phyloP scores from a whole-genome alignment of 2,113 vertebrate species.

The Choloepus hoffmanni region DNA sequence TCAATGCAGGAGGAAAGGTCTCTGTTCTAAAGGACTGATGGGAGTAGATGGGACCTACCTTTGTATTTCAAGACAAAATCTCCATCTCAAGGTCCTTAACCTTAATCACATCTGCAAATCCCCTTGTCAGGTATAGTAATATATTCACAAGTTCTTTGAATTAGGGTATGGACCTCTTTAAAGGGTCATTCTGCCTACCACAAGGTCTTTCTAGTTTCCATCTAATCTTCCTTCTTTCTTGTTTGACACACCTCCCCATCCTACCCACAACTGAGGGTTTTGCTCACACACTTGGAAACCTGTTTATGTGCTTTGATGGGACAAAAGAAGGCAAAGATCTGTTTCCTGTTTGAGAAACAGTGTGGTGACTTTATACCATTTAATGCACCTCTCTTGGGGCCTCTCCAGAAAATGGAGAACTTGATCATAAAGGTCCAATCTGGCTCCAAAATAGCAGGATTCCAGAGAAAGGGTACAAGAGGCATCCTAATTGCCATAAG shows the following conservation, averaged over 20 bases:
- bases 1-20: not conserved
- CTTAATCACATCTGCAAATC: not conserved
- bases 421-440: not conserved
- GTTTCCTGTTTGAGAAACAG: not conserved
- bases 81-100: slow-evolving; percentile 17
- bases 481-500: not conserved
- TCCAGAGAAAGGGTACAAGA: not conserved
- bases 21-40: not conserved
- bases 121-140: not conserved
- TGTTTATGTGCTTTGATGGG: not conserved
- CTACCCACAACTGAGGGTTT: not conserved
- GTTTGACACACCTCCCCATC: not conserved
- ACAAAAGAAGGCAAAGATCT: not conserved
- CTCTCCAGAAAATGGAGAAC: not conserved
- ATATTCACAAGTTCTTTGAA: not conserved
- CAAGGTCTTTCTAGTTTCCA: not conserved
- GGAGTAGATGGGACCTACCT: not conserved
- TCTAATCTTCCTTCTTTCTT: not conserved
- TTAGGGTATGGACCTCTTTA: not conserved
- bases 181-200: not conserved
- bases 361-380: not conserved
- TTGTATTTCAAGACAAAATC: not conserved
- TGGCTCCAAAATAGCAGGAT: not conserved
- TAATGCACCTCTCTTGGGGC: not conserved
- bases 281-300: not conserved